Evolutionary conservation across 2,888 invertebrate species (phyloP).

Genomic region (Aphodius granarius): DNA sequence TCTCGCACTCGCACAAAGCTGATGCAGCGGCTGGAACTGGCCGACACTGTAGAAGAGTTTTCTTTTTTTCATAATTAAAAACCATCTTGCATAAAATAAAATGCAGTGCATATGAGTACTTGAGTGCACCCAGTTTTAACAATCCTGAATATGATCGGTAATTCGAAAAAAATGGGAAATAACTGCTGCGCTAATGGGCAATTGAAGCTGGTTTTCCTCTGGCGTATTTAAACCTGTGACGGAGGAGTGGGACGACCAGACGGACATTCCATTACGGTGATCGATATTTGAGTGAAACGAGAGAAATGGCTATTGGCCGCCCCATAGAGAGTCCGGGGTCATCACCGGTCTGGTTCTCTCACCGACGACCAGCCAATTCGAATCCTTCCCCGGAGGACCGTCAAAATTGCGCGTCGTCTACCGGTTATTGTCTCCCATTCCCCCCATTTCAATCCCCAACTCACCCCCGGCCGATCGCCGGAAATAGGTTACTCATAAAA

Average conservation of each 20-base stretch:
- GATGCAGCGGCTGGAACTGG: too few relatives aligned
- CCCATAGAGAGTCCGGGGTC: background rate
- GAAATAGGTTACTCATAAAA: background rate
- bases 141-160: background rate
- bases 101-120: too few relatives aligned
- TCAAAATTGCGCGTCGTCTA: background rate
- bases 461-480: background rate
- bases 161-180: background rate
- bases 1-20: too few relatives aligned
- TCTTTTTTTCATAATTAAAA: too few relatives aligned
- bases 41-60: too few relatives aligned
- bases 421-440: background rate
- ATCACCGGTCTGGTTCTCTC: too few relatives aligned
- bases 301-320: background rate
- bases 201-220: background rate
- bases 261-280: slow-evolving; percentile 13
- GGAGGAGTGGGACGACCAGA: background rate
- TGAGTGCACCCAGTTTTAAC: too few relatives aligned
- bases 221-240: background rate
- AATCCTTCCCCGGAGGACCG: background rate
- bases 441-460: background rate
- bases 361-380: background rate
- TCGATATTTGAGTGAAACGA: slow-evolving; percentile 11
- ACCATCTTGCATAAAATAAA: too few relatives aligned
- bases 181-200: background rate